Percentiles rank a stretch among this genome's conserved stretches.
phyloP scores from a whole-genome alignment of 2,113 vertebrate genomes.

The Noturus placidus region DNA sequence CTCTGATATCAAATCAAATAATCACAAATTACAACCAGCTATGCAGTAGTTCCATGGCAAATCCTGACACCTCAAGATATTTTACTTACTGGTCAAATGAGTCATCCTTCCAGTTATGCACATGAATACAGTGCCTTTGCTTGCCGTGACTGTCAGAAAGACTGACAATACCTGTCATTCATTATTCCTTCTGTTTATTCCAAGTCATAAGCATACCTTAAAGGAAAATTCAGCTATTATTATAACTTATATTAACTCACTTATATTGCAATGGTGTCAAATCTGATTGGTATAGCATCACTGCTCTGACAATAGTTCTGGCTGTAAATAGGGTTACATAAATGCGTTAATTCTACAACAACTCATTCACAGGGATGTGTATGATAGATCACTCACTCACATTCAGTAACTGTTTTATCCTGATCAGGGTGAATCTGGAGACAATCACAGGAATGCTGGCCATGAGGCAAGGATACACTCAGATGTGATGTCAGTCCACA shows the following conservation, averaged over 20 bases:
- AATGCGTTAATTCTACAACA: neutral
- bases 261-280: neutral
- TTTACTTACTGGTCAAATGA: slow-evolving; percentile 8
- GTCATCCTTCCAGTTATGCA: neutral
- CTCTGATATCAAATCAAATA: slow-evolving; percentile 14
- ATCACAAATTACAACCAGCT: neutral
- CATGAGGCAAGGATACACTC: neutral
- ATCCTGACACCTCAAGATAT: neutral
- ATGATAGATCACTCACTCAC: neutral
- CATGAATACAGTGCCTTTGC: neutral
- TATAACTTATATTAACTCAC: no score
- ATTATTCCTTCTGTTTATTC: neutral
- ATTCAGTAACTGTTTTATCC: neutral
- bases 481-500: neutral
- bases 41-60: neutral
- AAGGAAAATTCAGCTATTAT: neutral
- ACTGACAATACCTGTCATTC: slow-evolving; percentile 9
- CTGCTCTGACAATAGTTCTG: neutral
- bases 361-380: neutral
- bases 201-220: neutral
- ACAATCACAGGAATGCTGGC: neutral
- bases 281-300: neutral
- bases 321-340: neutral
- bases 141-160: neutral
- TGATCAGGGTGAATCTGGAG: neutral